Conservation (phyloP, 2,113 vertebrate genomes). For the Geococcyx californianus region DNA sequence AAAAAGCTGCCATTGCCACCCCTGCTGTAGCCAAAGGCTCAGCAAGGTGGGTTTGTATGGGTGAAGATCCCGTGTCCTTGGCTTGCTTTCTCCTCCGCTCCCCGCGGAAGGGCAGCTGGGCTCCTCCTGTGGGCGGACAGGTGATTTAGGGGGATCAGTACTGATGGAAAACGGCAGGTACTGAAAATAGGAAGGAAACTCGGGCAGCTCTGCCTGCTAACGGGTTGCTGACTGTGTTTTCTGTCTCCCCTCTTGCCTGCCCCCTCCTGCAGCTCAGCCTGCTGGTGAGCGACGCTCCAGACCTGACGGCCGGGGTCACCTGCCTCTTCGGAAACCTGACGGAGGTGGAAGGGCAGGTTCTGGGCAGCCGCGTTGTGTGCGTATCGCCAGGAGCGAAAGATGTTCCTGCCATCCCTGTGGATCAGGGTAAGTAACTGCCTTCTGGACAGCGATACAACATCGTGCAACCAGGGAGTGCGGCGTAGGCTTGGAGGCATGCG, state of each 20-base stretch:
- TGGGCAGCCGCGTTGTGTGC: conserved; percentile 88
- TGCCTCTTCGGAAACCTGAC: conserved; percentile 97
- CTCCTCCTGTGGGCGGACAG: background rate
- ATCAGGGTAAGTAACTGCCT: conserved; percentile 83
- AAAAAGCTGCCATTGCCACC: background rate
- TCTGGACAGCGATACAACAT: rapidly evolving
- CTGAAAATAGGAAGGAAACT: rapidly evolving
- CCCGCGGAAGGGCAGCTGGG: background rate
- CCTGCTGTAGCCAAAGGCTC: background rate
- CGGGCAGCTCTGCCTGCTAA: background rate
- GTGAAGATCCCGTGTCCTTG: background rate
- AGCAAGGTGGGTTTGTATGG: rapidly evolving
- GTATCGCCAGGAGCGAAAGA: conserved; percentile 90
- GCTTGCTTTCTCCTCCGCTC: background rate
- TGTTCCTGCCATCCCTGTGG: conserved; percentile 89
- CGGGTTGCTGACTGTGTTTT: background rate
- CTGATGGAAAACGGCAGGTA: background rate
- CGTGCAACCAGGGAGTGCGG: rapidly evolving
- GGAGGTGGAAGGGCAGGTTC: conserved; percentile 90
- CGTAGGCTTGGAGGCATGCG: background rate
- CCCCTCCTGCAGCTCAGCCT: conserved; percentile 84
- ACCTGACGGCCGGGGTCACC: conserved; percentile 87
- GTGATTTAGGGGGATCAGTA: background rate
- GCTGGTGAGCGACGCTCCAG: conserved; percentile 89
- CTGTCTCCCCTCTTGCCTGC: background rate